Conservation (phyloP, 1,140 invertebrate species). For the Nephotettix cincticeps region DNA sequence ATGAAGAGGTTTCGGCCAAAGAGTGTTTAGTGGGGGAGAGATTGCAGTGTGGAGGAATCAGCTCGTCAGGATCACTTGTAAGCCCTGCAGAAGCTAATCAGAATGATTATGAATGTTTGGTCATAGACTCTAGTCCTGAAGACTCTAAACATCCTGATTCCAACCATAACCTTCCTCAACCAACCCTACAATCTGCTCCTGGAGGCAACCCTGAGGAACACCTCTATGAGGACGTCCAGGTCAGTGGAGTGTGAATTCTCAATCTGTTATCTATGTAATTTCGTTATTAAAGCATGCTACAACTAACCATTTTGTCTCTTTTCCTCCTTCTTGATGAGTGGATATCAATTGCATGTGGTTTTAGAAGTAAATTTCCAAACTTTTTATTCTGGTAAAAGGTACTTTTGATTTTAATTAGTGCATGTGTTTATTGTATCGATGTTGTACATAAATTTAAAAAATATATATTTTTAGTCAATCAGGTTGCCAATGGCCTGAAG, state of each 20-base stretch:
- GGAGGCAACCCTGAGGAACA: constrained; percentile 29
- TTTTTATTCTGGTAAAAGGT: too few species aligned
- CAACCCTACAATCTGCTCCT: not conserved
- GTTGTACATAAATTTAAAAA: too few species aligned
- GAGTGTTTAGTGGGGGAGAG: constrained; percentile 27
- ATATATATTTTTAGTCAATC: too few species aligned
- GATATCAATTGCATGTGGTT: not conserved
- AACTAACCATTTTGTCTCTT: not conserved
- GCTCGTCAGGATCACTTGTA: constrained; percentile 24
- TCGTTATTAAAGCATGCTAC: not conserved
- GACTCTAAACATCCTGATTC: constrained; percentile 18
- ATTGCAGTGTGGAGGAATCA: not conserved
- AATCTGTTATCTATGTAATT: too few species aligned
- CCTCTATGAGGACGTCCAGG: constrained; percentile 41
- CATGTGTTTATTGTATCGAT: too few species aligned
- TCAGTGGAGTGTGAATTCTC: constrained; percentile 53
- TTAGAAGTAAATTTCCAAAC: too few species aligned
- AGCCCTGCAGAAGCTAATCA: constrained; percentile 30
- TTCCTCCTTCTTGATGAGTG: not conserved
- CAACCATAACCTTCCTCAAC: constrained; percentile 24
- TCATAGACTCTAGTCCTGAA: constrained; percentile 32
- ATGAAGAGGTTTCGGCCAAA: constrained; percentile 27
- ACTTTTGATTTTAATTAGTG: too few species aligned
- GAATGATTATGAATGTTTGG: constrained; percentile 35
- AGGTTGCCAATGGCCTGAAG: too few species aligned